Conservation (phyloP, 2,888 invertebrate species). For the Sarcophaga rosellei region DNA sequence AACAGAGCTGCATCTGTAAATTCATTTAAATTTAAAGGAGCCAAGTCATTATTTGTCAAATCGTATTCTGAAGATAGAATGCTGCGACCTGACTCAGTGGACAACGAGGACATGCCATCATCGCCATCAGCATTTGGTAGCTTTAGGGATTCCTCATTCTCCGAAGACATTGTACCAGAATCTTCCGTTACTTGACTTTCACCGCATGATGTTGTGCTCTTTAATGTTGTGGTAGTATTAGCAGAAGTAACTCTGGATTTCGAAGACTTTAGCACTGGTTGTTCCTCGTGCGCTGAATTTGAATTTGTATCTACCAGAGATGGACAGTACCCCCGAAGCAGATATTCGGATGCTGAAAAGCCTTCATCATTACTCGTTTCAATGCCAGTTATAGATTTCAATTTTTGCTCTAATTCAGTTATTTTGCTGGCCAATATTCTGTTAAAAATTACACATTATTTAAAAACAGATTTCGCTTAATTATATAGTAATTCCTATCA, state of each 20-base stretch:
- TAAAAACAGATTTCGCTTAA: constrained; percentile 10
- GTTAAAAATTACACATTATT: constrained; percentile 63
- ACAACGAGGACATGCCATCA: constrained; percentile 78
- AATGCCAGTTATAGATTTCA: constrained; percentile 84
- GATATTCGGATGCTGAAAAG: constrained; percentile 83
- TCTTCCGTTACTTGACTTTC: constrained; percentile 81
- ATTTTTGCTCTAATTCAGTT: constrained; percentile 89
- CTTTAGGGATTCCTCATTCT: constrained; percentile 75
- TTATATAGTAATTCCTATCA: background rate
- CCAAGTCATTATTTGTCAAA: constrained; percentile 69
- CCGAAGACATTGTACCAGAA: constrained; percentile 76
- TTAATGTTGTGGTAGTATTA: constrained; percentile 72
- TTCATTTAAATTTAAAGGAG: constrained; percentile 71
- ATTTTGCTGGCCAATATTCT: constrained; percentile 91
- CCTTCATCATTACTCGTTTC: constrained; percentile 70
- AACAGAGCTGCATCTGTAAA: constrained; percentile 72
- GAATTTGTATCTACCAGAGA: constrained; percentile 82
- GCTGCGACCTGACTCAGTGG: constrained; percentile 79
- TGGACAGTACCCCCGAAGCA: constrained; percentile 85
- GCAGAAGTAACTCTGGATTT: constrained; percentile 72
- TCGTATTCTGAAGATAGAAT: constrained; percentile 80
- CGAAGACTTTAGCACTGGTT: background rate
- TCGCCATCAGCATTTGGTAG: constrained; percentile 73
- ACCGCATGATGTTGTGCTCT: constrained; percentile 70
- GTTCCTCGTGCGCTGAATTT: constrained; percentile 43